Evolutionary conservation across 2,113 vertebrate species (phyloP), one percentile per base, ranked within the genome.

Genomic region (Hippocampus comes): DNA sequence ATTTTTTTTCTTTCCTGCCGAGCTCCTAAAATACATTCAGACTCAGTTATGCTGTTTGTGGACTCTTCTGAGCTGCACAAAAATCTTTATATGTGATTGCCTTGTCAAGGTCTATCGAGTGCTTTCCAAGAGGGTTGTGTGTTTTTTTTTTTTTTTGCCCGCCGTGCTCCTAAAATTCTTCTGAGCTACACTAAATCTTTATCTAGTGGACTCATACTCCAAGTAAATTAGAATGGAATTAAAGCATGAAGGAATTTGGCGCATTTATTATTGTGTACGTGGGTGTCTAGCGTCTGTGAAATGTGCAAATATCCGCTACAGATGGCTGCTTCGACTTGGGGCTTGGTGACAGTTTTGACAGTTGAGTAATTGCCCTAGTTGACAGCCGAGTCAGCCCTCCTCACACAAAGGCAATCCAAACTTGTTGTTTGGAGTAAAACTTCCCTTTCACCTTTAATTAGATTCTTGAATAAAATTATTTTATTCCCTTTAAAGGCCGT

Each of bases 301-400:
- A 83, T 83, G 83, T 51, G 74, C 63, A 78, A 63, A 72, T 77
- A 64, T 86, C 74, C 76, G 74, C 74, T 80, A 85, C 82, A 82
- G 84, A 83, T 84, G 86, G 83, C 78, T 82, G 83, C 85, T 76
- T 86, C 80, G 74, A 75, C 80, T 88, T 41, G 68, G 67, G 57
- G 63, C 72, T 68, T 78, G 85, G 80, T 85, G 86, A 87, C 82
- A 87, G 83, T 85, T 87, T 87, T 86, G 90, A 88, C 88, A 87
- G 86, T 74, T 87, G 80, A 73, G 82, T 89, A 91, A 91, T 86
- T 83, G 84, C 85, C 70, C 73, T 65, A 21, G 72, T 84, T 88
- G 86, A 87, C 82, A 82, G 85, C 70, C 75, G 73, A 79, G 70
- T 68, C 81, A 78, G 78, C 79, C 79, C 68, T 80, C 65, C 63